phyloP scores from a whole-genome alignment of 2,113 vertebrate species.

The Axis porcinus region DNA sequence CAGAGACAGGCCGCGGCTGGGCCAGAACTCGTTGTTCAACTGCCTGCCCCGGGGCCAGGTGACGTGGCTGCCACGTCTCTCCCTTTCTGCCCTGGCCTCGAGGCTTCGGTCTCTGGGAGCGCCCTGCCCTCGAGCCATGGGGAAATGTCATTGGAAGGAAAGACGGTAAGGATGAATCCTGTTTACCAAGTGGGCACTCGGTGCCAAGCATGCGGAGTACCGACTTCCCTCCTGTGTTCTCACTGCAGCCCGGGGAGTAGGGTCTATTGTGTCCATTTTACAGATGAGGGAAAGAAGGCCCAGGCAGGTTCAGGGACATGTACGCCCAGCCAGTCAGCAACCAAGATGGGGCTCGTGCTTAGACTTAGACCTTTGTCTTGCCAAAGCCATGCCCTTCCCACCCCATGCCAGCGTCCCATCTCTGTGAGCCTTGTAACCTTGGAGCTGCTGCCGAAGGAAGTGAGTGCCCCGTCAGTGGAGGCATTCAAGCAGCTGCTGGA shows the following conservation, averaged over 20 bases:
- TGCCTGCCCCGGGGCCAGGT: background rate
- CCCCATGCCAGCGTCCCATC: accelerated
- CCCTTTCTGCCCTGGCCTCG: background rate
- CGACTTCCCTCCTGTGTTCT: background rate
- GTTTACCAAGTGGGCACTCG: accelerated
- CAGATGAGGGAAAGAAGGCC: background rate
- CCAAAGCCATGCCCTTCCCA: background rate
- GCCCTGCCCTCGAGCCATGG: background rate
- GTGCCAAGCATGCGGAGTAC: background rate
- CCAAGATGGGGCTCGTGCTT: background rate
- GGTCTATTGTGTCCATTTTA: background rate
- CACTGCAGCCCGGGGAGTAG: background rate
- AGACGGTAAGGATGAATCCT: accelerated
- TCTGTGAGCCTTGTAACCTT: background rate
- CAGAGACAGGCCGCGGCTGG: accelerated
- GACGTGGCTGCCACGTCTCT: background rate
- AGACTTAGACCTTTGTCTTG: background rate
- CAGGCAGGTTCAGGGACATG: background rate
- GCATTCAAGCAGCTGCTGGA: background rate
- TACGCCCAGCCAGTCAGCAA: background rate
- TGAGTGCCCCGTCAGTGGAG: background rate
- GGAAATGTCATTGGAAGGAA: accelerated
- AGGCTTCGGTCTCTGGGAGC: background rate
- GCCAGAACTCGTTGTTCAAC: background rate
- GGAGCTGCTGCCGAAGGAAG: background rate